phyloP scores from a whole-genome alignment of 2,888 invertebrate genomes.

The Caenorhabditis sp. region DNA sequence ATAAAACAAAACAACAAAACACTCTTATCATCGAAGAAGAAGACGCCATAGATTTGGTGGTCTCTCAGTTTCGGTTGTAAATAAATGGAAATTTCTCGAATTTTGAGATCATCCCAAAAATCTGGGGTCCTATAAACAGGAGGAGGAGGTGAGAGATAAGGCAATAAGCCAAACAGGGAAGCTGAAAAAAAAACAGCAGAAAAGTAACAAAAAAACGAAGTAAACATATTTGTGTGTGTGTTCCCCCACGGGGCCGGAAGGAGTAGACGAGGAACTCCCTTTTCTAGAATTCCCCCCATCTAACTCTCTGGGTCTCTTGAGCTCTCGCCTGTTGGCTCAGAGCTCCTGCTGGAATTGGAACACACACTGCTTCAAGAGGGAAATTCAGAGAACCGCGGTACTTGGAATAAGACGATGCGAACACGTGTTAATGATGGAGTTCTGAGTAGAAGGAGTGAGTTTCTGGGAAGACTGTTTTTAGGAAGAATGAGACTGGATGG shows the following conservation, averaged over 20 bases:
- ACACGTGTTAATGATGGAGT: too few relatives aligned
- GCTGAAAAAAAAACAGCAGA: constrained; percentile 33
- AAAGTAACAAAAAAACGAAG: constrained; percentile 31
- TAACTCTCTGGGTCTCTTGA: background rate
- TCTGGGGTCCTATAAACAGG: background rate
- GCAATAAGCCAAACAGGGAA: constrained; percentile 1
- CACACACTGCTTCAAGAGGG: too few relatives aligned
- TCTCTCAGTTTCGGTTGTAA: background rate
- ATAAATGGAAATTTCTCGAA: constrained; percentile 2
- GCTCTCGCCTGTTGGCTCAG: background rate
- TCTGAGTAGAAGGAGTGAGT: too few relatives aligned
- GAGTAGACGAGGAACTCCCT: constrained; percentile 50
- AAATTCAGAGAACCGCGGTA: background rate
- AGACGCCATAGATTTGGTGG: constrained; percentile 4
- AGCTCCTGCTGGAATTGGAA: background rate
- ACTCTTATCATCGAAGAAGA: background rate
- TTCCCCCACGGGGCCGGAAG: background rate
- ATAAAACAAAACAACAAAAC: constrained; percentile 1
- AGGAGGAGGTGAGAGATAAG: background rate
- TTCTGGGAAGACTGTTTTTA: too few relatives aligned
- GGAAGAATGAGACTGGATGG: too few relatives aligned
- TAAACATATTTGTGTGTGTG: constrained; percentile 34
- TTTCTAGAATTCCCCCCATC: constrained; percentile 1
- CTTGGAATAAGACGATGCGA: background rate
- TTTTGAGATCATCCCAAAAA: background rate